Evolutionary conservation across 2,113 vertebrate species (phyloP).

Genomic region (Herpetotheres cachinnans): DNA sequence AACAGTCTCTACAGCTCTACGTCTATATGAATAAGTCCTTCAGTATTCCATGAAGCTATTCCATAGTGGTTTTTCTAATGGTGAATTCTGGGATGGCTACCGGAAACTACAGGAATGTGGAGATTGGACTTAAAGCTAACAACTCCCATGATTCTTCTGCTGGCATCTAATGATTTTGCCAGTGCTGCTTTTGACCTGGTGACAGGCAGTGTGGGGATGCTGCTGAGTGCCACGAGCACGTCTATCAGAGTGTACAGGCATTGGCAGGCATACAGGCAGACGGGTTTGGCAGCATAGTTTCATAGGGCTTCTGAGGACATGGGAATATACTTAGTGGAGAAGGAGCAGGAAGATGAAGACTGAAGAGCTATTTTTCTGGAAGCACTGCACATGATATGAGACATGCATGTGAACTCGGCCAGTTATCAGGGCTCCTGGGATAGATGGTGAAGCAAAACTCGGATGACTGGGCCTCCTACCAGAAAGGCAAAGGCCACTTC

Average conservation of each 20-base stretch:
- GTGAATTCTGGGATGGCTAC: background rate
- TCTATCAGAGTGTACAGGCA: background rate
- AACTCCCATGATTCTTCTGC: background rate
- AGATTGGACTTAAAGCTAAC: background rate
- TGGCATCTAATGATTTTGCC: background rate
- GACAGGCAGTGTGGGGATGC: background rate
- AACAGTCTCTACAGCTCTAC: background rate
- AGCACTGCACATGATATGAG: background rate
- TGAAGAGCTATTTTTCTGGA: background rate
- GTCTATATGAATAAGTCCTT: background rate
- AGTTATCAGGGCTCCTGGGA: background rate
- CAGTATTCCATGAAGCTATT: background rate
- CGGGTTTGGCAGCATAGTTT: background rate
- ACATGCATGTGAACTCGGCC: background rate
- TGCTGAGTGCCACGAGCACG: fast-evolving
- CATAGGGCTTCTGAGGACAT: background rate
- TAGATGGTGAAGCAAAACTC: background rate
- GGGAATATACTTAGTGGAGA: background rate
- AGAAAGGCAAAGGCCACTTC: background rate
- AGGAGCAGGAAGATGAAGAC: background rate
- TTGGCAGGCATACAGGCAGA: background rate
- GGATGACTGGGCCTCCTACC: background rate
- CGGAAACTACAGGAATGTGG: background rate
- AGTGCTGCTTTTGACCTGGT: background rate
- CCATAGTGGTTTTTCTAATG: background rate